Conservation (phyloP, 2,888 invertebrate genomes). For the Fragum fragum region DNA sequence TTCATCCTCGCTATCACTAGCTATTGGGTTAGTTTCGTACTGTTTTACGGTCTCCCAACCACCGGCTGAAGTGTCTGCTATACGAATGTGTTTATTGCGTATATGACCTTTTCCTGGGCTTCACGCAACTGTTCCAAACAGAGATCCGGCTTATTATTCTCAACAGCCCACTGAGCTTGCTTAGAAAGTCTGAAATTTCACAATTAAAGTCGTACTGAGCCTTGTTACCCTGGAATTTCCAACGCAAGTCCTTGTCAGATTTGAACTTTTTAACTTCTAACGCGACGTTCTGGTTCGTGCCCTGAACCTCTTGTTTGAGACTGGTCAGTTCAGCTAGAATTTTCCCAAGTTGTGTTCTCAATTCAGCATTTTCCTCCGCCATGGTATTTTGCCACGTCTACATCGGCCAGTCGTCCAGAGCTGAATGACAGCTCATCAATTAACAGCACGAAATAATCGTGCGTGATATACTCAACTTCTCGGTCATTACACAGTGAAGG, state of each 20-base stretch:
- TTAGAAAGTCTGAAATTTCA: slow-evolving; percentile 31
- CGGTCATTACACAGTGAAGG: background rate
- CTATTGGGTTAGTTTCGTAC: slow-evolving; percentile 54
- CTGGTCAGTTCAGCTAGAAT: slow-evolving; percentile 9
- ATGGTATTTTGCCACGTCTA: background rate
- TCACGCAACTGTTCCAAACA: slow-evolving; percentile 27
- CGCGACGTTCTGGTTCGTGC: background rate
- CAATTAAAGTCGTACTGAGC: slow-evolving; percentile 48
- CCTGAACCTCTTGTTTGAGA: slow-evolving; percentile 11
- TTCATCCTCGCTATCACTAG: slow-evolving; percentile 60
- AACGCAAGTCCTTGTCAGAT: slow-evolving; percentile 37
- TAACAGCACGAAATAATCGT: background rate
- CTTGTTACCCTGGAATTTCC: slow-evolving; percentile 50
- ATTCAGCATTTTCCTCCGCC: background rate
- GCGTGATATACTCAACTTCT: background rate
- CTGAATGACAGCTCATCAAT: slow-evolving; percentile 1
- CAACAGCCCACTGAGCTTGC: slow-evolving; percentile 42
- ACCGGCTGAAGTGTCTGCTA: slow-evolving; percentile 42
- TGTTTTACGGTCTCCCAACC: slow-evolving; percentile 58
- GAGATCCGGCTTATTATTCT: slow-evolving; percentile 45
- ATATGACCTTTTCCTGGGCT: slow-evolving; percentile 28
- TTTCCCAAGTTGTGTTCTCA: background rate
- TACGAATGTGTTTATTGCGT: slow-evolving; percentile 5
- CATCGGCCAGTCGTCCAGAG: slow-evolving; percentile 24
- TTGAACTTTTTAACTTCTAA: slow-evolving; percentile 43